A percentile compares a stretch with the other conserved stretches of the same genome.
Evolutionary conservation across 1,140 invertebrate genomes (phyloP).

Genomic region (Zophobas morio): DNA sequence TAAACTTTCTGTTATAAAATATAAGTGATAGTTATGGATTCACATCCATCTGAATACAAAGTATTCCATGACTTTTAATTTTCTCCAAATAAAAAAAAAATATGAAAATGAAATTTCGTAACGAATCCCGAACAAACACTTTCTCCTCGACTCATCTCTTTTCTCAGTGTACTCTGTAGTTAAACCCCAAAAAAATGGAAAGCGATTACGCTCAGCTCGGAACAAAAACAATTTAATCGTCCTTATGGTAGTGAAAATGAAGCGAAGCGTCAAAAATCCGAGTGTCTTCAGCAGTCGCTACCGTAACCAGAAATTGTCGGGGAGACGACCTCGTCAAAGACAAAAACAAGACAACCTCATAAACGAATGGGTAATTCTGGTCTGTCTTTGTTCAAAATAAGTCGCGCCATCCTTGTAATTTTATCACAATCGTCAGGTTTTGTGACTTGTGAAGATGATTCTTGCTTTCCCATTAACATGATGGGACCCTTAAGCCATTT

Average conservation of each 20-base stretch:
- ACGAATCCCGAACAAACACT: too few relatives aligned
- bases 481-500: conserved; percentile 38
- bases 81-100: too few relatives aligned
- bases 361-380: conserved; percentile 27
- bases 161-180: too few relatives aligned
- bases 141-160: too few relatives aligned
- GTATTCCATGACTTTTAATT: too few relatives aligned
- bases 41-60: too few relatives aligned
- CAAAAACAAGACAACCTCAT: conserved; percentile 35
- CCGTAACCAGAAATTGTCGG: conserved; percentile 4
- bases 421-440: conserved; percentile 36
- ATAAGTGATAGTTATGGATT: too few relatives aligned
- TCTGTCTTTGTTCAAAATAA: conserved; percentile 8
- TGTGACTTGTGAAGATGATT: conserved; percentile 33
- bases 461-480: conserved; percentile 26
- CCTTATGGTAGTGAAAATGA: conserved; percentile 10
- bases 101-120: too few relatives aligned
- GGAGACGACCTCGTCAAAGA: conserved; percentile 27
- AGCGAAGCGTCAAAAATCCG: conserved; percentile 25
- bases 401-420: conserved; percentile 30
- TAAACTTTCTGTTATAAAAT: too few relatives aligned
- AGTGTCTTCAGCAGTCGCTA: background rate
- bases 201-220: conserved; percentile 21
- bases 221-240: conserved; percentile 39
- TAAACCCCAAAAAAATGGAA: conserved; percentile 8